A percentile compares a stretch with the other conserved stretches of the same genome.
Conservation (phyloP, 2,113 vertebrate species). For the Apteryx mantelli region DNA sequence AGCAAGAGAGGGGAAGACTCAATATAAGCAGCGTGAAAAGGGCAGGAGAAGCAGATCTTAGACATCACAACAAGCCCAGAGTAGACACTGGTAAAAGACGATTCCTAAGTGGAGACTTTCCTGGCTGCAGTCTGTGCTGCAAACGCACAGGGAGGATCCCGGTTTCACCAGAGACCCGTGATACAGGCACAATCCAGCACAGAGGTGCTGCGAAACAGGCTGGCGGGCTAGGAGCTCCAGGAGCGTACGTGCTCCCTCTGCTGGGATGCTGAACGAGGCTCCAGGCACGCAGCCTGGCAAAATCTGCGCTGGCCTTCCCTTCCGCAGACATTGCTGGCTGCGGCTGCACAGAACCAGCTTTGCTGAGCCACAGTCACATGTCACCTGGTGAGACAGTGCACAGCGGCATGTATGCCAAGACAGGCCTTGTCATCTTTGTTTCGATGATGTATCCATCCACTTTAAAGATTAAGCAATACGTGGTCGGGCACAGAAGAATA, state of each 20-base stretch:
- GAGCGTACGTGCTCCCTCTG: neutral
- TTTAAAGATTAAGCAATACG: no score
- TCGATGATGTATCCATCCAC: neutral
- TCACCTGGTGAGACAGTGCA: no score
- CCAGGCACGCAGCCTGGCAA: neutral
- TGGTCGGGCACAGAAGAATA: neutral
- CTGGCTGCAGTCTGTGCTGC: neutral
- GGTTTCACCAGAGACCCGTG: neutral
- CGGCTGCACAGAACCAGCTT: neutral
- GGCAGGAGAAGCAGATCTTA: neutral
- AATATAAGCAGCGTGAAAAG: fast-evolving
- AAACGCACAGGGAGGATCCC: neutral
- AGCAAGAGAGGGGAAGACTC: neutral
- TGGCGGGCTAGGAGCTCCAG: neutral
- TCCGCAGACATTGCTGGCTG: neutral
- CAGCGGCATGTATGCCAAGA: no score
- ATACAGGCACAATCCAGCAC: neutral
- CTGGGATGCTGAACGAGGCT: neutral
- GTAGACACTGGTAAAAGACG: fast-evolving
- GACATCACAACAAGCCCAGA: neutral
- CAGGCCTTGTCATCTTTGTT: no score
- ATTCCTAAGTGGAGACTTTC: neutral
- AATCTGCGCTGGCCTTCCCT: neutral
- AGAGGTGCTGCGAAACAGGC: neutral
- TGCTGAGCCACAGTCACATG: fast-evolving